A percentile compares a stretch with the other conserved stretches of the same genome.
Conservation (phyloP, 1,140 invertebrate species). For the Trichonephila clavipes region DNA sequence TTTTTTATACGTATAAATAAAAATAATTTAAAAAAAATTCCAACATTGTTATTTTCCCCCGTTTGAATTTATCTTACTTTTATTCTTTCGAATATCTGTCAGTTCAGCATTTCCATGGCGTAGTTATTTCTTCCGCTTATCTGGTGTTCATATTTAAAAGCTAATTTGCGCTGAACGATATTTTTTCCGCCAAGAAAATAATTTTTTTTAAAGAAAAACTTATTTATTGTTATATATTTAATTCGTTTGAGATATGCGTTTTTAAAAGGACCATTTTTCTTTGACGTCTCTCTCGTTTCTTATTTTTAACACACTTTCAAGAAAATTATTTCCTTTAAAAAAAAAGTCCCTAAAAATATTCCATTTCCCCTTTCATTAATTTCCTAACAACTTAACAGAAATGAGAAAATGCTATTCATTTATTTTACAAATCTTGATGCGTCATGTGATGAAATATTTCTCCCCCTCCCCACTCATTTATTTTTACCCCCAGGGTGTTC, state of each 20-base stretch:
- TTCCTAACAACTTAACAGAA: background rate
- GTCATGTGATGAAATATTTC: background rate
- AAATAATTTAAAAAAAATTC: background rate
- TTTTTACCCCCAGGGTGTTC: too few species aligned
- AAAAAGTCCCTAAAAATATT: background rate
- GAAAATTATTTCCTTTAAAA: background rate
- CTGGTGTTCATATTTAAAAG: conserved; percentile 16
- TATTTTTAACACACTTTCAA: background rate
- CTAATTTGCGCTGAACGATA: background rate
- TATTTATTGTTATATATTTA: background rate
- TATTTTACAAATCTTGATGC: background rate
- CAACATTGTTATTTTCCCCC: background rate
- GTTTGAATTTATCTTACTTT: background rate
- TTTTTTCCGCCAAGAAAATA: background rate
- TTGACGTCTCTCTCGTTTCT: background rate
- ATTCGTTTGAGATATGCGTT: conserved; percentile 18
- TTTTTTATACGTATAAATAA: background rate
- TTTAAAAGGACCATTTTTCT: background rate
- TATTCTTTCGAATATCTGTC: background rate
- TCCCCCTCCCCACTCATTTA: background rate
- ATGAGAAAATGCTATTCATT: background rate
- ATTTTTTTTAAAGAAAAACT: background rate
- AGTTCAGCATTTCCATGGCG: background rate
- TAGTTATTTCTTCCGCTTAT: background rate
- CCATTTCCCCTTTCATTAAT: background rate